A percentile compares a stretch with the other conserved stretches of the same genome.
Conservation (phyloP, 2,797 vertebrate species). For the Synanceia verrucosa region DNA sequence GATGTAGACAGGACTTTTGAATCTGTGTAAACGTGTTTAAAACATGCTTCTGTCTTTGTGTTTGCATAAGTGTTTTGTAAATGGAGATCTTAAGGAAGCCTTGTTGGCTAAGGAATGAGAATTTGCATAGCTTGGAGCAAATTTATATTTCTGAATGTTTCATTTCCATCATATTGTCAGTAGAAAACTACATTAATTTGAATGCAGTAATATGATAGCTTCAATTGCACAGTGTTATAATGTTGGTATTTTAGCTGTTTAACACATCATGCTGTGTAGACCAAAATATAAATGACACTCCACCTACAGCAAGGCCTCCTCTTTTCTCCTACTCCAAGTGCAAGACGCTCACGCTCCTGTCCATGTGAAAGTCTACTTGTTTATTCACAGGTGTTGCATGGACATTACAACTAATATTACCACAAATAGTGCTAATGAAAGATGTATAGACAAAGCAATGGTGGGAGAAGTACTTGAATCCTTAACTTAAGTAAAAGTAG, state of each 20-base stretch:
- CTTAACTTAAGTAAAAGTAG: not conserved
- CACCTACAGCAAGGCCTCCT: not conserved
- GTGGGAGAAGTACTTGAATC: not conserved
- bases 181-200: not conserved
- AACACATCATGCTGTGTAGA: constrained; percentile 13
- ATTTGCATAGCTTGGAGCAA: not conserved
- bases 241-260: constrained; percentile 15
- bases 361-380: not conserved
- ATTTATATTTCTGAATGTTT: not conserved
- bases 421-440: not conserved
- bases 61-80: constrained; percentile 12
- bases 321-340: constrained; percentile 6
- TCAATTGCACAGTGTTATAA: not conserved
- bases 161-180: not conserved
- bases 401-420: not conserved
- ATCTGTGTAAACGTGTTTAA: constrained; percentile 30
- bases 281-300: constrained; percentile 28
- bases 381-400: not conserved
- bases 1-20: constrained; percentile 23
- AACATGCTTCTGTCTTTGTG: not conserved
- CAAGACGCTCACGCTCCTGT: not conserved
- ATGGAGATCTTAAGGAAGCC: not conserved
- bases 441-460: not conserved
- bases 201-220: not conserved
- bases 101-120: not conserved